A percentile compares a stretch with the other conserved stretches of the same genome.
Evolutionary conservation across 2,888 invertebrate species (phyloP).

Genomic region (Pammene aurita): DNA sequence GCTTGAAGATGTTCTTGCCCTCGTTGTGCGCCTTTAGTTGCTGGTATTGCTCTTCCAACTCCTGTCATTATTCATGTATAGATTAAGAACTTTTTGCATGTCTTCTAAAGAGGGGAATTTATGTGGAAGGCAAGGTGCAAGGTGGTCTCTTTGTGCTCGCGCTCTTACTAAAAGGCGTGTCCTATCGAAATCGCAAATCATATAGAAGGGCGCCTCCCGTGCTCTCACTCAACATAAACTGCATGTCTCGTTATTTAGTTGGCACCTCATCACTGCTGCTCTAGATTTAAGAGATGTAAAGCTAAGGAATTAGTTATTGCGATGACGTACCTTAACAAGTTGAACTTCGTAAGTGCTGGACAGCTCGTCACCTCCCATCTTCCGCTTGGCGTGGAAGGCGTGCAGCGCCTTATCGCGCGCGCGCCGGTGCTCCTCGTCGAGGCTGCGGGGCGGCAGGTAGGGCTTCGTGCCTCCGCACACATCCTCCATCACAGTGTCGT

Average conservation of each 20-base stretch:
- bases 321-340: neutral
- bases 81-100: no score
- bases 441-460: conserved; percentile 92
- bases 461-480: conserved; percentile 98
- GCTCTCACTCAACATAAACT: no score
- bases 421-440: conserved; percentile 93
- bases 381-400: conserved; percentile 92
- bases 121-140: no score
- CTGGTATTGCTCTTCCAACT: conserved; percentile 90
- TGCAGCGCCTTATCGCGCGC: conserved; percentile 89
- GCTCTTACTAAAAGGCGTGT: no score
- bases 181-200: no score
- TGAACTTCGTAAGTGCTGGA: neutral
- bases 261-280: no score
- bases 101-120: neutral
- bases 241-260: no score
- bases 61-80: conserved; percentile 75
- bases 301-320: neutral
- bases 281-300: neutral
- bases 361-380: conserved; percentile 98
- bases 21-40: conserved; percentile 97
- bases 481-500: conserved; percentile 95
- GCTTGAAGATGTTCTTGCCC: conserved; percentile 97
- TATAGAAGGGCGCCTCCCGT: no score
- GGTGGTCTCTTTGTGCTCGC: no score